Evolutionary conservation across 2,797 vertebrate genomes (phyloP).

Genomic region (Sebastes flavidus): DNA sequence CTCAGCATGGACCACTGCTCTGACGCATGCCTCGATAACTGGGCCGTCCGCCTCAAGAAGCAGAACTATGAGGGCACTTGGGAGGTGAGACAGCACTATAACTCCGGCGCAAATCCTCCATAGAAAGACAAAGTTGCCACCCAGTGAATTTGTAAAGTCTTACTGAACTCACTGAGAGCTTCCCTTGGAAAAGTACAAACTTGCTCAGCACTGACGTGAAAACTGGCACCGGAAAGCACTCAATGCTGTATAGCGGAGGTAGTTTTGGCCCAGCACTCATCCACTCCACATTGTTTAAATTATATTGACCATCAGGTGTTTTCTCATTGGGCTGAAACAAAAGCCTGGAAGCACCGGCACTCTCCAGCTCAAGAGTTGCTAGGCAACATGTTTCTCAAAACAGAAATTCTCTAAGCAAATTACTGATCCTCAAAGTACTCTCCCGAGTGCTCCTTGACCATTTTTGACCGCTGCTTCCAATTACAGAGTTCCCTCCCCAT

Average conservation of each 20-base stretch:
- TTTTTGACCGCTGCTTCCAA: constrained; percentile 72
- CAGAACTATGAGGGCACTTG: constrained; percentile 95
- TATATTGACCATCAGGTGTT: constrained; percentile 70
- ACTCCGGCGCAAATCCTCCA: constrained; percentile 42
- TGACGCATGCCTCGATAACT: constrained; percentile 94
- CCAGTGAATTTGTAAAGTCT: constrained; percentile 52
- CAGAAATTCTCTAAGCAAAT: constrained; percentile 76
- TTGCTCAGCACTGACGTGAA: constrained; percentile 29
- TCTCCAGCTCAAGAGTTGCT: constrained; percentile 65
- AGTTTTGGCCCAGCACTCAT: constrained; percentile 31
- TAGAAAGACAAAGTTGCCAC: constrained; percentile 49
- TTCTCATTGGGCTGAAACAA: constrained; percentile 58
- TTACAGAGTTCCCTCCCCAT: constrained; percentile 66
- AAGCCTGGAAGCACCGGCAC: constrained; percentile 41
- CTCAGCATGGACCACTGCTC: constrained; percentile 97
- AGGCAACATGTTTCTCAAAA: constrained; percentile 73
- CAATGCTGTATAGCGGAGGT: constrained; percentile 3
- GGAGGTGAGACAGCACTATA: constrained; percentile 88
- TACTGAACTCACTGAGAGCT: constrained; percentile 34
- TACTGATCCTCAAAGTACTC: constrained; percentile 72
- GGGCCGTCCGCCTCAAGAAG: constrained; percentile 97
- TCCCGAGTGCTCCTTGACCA: constrained; percentile 74
- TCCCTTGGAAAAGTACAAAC: constrained; percentile 36
- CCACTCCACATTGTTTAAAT: constrained; percentile 59
- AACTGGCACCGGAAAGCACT: constrained; percentile 14